Percentiles rank a stretch among this genome's conserved stretches.
Conservation (phyloP, 2,888 invertebrate genomes). For the Globia sparganii region DNA sequence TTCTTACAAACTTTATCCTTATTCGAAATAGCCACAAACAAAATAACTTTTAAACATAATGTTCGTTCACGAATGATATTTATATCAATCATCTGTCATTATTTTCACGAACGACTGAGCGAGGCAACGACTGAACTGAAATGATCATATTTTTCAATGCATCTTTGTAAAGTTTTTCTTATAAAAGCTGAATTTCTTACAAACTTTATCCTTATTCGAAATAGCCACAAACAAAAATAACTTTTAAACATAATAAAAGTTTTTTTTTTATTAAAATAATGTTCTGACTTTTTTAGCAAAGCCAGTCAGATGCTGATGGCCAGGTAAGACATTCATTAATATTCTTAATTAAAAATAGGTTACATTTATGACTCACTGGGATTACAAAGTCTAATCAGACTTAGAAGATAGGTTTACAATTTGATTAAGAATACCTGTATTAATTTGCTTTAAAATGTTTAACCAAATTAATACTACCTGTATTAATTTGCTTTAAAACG, state of each 20-base stretch:
- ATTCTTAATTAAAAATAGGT: neutral
- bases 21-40: neutral
- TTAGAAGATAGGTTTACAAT: neutral
- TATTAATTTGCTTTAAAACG: no score
- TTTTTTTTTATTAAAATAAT: neutral
- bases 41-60: neutral
- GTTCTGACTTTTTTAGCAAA: conserved; percentile 10
- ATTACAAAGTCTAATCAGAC: neutral
- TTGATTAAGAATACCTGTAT: no score
- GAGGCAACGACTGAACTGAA: neutral
- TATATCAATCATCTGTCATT: neutral
- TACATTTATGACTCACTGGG: neutral
- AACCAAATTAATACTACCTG: no score
- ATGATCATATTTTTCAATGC: neutral
- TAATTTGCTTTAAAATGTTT: no score
- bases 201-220: neutral
- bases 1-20: neutral
- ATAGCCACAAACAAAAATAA: neutral
- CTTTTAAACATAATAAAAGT: neutral
- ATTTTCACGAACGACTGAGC: neutral
- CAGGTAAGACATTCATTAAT: conserved; percentile 25
- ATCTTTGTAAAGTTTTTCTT: neutral
- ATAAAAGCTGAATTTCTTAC: neutral
- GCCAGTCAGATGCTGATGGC: conserved; percentile 31
- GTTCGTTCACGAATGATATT: neutral